Evolutionary conservation across 2,888 invertebrate genomes (phyloP), one percentile per base, ranked within the genome.

Genomic region (Drosophila kanekoi): DNA sequence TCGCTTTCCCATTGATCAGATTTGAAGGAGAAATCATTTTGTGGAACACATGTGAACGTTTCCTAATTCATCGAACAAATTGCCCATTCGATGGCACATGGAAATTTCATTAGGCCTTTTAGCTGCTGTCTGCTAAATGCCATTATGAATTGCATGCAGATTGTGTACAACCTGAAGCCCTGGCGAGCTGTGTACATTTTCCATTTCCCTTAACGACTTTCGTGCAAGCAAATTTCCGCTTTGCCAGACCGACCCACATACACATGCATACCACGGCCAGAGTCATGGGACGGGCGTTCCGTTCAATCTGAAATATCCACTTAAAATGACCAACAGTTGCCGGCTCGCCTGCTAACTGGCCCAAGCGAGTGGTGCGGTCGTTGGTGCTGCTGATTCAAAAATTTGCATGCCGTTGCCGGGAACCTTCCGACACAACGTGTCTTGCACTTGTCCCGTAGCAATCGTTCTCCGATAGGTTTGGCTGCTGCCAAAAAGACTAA

Each of bases 201-300:
- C 65, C 83, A 74, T 78, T 81, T 83, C 80, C 81, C 72, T 56
- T 67, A 72, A 74, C 86, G 77, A 77, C 65, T 79, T 72, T 70
- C 72, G 78, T 71, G 83, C 83, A 86, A 83, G 77, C 87, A 83
- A 83, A 83, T 83, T 83, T 83, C 83, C 83, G 86, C 64, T 75
- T 66, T 82, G 69, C 67, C 75, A 81, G 83, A 73, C 80, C 49
- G 35, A 59, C 13, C 41, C n/a, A 49, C 37, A 32, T 16, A 11
- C 32, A 59, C 13, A 41, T 13, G 45, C 37, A 32, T 16, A 11
- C 32, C n/a, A 4, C 48, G 20, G 6, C 8, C 28, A 32, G 35
- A 62, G 35, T 41, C 61, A 69, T 28, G 28, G 58, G 38, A 44
- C 45, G 63, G 72, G 52, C 67, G 51, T 69, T 68, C 41, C 41